Percentiles rank a stretch among this genome's conserved stretches.
Evolutionary conservation across 2,888 invertebrate genomes (phyloP).

Genomic region (Brachyptera risi): DNA sequence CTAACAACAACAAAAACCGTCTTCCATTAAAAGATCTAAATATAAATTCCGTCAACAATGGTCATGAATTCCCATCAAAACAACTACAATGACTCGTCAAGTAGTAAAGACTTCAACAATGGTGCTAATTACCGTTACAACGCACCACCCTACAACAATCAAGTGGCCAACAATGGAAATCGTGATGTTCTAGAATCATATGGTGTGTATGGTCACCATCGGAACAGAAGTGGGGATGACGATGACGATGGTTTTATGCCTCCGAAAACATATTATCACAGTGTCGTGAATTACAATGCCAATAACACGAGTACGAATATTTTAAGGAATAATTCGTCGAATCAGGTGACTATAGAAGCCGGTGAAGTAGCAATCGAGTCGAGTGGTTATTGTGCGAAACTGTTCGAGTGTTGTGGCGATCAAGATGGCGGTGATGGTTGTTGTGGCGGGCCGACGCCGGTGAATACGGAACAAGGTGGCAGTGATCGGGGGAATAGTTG

Average conservation of each 20-base stretch:
- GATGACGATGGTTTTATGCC: conserved; percentile 21
- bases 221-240: background rate
- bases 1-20: conserved; percentile 4
- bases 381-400: background rate
- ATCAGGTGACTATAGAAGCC: background rate
- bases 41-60: background rate
- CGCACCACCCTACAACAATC: background rate
- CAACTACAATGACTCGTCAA: background rate
- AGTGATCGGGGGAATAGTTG: background rate
- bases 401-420: conserved; percentile 1
- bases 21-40: background rate
- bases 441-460: background rate
- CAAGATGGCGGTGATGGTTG: background rate
- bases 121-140: background rate
- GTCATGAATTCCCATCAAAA: background rate
- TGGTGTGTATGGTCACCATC: conserved; percentile 14
- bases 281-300: conserved; percentile 13
- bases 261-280: background rate
- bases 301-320: conserved; percentile 4
- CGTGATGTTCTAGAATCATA: conserved; percentile 18
- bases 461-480: background rate
- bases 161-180: background rate
- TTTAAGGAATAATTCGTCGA: background rate
- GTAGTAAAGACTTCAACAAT: background rate
- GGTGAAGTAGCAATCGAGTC: background rate